These are phyloP conservation scores for Eulemur rubriventer DNA, from an alignment of 2,797 vertebrate genomes.

Conservation along the genomic window DNA sequence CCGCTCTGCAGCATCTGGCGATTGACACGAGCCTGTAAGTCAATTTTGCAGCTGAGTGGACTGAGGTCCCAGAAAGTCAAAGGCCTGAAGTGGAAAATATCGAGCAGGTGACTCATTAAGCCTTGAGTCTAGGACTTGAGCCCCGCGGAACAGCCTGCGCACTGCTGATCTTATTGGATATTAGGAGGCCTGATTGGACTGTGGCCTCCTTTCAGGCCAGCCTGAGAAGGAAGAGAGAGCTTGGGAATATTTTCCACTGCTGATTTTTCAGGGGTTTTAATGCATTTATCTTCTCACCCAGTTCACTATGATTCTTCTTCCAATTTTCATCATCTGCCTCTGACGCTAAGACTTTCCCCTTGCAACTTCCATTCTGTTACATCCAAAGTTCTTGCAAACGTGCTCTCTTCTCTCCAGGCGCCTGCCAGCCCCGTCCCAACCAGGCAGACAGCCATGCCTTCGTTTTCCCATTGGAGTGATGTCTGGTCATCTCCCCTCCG, in stretches of 20 bases:
- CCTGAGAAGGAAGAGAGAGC: constrained; percentile 43
- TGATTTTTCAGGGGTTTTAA: constrained; percentile 52
- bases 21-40: constrained; percentile 70
- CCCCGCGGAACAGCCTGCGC: background rate
- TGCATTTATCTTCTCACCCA: background rate
- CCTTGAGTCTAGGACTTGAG: constrained; percentile 69
- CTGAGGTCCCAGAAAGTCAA: constrained; percentile 79
- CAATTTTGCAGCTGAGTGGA: constrained; percentile 83
- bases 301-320: constrained; percentile 34
- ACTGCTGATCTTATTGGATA: constrained; percentile 74
- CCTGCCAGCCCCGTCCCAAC: background rate
- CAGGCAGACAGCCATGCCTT: background rate
- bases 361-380: background rate
- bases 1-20: constrained; percentile 1
- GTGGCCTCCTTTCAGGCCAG: constrained; percentile 51
- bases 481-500: background rate
- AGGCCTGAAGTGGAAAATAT: constrained; percentile 74
- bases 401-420: background rate
- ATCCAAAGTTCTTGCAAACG: background rate
- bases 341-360: background rate
- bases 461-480: background rate
- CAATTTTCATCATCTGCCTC: background rate
- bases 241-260: constrained; percentile 66
- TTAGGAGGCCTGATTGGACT: constrained; percentile 65
- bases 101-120: constrained; percentile 80